Evolutionary conservation across 2,888 invertebrate species (phyloP).

Genomic region (Mechanitis messenoides): DNA sequence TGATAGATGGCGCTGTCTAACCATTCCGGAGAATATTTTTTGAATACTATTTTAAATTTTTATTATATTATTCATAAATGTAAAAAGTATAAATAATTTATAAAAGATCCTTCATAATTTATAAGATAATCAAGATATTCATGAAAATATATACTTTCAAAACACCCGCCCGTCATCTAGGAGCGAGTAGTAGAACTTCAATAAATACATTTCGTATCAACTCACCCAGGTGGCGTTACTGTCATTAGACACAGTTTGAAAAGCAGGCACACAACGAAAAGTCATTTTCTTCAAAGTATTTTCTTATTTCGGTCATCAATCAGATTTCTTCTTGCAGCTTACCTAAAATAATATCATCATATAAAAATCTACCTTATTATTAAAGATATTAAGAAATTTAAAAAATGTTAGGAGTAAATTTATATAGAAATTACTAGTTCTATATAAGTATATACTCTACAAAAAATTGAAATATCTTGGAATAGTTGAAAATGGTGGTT

Average conservation of each 20-base stretch:
- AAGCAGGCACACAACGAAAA: slow-evolving; percentile 81
- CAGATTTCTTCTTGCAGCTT: slow-evolving; percentile 76
- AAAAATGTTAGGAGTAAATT: no score
- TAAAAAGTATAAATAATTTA: no score
- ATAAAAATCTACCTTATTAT: slow-evolving; percentile 64
- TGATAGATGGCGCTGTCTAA: slow-evolving; percentile 4
- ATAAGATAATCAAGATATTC: neutral
- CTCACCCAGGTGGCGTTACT: slow-evolving; percentile 82
- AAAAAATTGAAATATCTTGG: neutral
- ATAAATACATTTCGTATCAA: slow-evolving; percentile 34
- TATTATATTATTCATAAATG: no score
- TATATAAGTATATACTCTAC: neutral
- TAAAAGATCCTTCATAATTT: neutral
- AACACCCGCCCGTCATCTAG: slow-evolving; percentile 40
- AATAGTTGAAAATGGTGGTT: no score
- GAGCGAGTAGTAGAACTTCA: slow-evolving; percentile 30
- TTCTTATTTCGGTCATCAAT: slow-evolving; percentile 44
- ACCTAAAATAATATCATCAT: slow-evolving; percentile 78
- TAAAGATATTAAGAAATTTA: neutral
- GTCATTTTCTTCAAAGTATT: slow-evolving; percentile 72
- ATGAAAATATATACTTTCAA: slow-evolving; percentile 1
- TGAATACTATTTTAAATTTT: no score
- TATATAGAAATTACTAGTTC: no score
- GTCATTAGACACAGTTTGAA: slow-evolving; percentile 79
- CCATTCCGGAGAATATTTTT: no score